Base-by-base conservation (phyloP, 1,140 invertebrate genomes). In the Aphis gossypii region DNA sequence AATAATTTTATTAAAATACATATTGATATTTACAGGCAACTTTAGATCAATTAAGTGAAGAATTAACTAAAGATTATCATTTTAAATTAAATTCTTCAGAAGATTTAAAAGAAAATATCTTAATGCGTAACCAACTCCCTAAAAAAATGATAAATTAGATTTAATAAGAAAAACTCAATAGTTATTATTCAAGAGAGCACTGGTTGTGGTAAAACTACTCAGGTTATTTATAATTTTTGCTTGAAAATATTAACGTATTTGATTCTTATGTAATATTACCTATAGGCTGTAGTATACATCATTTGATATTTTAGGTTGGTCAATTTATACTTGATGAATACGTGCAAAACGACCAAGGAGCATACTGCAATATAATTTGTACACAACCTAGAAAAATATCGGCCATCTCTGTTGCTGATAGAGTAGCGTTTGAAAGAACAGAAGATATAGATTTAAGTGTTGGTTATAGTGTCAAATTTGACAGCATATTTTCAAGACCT, bases 311-410 rank as follows among this genome's bases (percentile, higher is more conserved):
- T 60, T 96, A 98, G 96, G 97, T 99, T 83, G 99, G 98, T 94
- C 99, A 99, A 95, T 99, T 98, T 95, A 99, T 99, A 94, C 95
- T 99, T 89, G 99, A 99, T 95, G 98, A 99, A 95, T 99, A 98
- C 95, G 97, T 99, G 38, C 96, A 97, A n/a, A 97, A 97, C 5
- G 97, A 97, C 0, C 97, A 98, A 95, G 97, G 98, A 93, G 97
- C 97, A 48, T 97, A 97, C 96, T 97, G 98, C 94, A 97, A 98
- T 95, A 97, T 99, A 89, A 97, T 98, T 94, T 97, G 99, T 25
- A 99, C 99, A 0, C 99, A 99, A 94, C 99, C 99, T 0, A 96
- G 99, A 46, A 96, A 99, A 94, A 99, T 99, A 93, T 99, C 98
- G 1, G 99, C 99, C 1, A 97, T 99, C 76, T 99, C 98, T 20